Conservation (phyloP, 2,888 invertebrate species). For the Drosophila anomalata region DNA sequence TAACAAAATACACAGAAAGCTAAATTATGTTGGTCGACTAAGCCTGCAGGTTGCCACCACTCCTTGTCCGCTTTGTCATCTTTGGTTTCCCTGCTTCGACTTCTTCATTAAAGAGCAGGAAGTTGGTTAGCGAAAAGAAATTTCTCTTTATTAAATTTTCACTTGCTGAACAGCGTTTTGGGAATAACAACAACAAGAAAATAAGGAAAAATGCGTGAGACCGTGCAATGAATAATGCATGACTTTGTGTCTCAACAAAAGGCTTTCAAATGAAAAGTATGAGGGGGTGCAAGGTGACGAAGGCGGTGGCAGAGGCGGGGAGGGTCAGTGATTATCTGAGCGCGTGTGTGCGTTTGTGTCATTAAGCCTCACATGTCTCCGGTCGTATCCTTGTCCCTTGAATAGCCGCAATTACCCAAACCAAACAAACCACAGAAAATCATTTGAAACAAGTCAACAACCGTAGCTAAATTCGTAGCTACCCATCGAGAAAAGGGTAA, state of each 20-base stretch:
- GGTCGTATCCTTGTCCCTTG: slow-evolving; percentile 29
- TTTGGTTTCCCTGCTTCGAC: not conserved
- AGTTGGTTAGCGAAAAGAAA: slow-evolving; percentile 64
- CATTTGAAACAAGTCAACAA: not conserved
- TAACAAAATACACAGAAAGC: not conserved
- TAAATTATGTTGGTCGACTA: slow-evolving; percentile 26
- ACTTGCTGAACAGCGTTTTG: slow-evolving; percentile 50
- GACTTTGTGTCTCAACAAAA: slow-evolving; percentile 41
- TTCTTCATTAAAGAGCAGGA: slow-evolving; percentile 56
- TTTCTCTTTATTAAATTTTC: slow-evolving; percentile 75
- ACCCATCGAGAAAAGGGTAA: not conserved
- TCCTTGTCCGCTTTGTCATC: not conserved
- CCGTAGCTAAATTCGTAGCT: not conserved
- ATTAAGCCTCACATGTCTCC: slow-evolving; percentile 20
- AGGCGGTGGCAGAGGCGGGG: slow-evolving; percentile 11
- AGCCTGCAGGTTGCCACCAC: slow-evolving; percentile 28
- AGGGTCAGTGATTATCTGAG: slow-evolving; percentile 66
- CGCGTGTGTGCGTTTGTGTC: slow-evolving; percentile 51
- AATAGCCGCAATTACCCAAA: slow-evolving; percentile 55
- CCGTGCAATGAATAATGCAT: slow-evolving; percentile 81
- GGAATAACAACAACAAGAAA: slow-evolving; percentile 33
- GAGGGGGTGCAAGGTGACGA: not conserved
- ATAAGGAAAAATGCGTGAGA: slow-evolving; percentile 72
- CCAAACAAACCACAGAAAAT: slow-evolving; percentile 26
- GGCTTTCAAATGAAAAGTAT: slow-evolving; percentile 26